Conservation (phyloP, 30 jellyfish, hydroid and myxozoan species). For the Aurelia sp. region DNA sequence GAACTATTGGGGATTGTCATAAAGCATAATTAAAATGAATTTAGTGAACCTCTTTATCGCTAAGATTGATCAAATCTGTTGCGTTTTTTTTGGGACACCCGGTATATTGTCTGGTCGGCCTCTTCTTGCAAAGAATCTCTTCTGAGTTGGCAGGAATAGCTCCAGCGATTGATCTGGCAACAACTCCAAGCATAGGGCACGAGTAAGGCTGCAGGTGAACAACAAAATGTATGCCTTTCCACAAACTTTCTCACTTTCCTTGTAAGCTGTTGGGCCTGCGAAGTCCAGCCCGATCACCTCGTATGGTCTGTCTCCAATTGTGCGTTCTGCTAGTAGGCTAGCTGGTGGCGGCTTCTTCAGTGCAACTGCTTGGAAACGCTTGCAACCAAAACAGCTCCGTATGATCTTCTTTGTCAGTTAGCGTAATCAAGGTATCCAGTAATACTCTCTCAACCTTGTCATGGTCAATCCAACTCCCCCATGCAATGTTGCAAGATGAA, state of each 20-base stretch:
- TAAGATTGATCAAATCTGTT: too few relatives aligned
- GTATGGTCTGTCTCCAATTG: conserved; percentile 52
- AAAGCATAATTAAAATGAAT: too few relatives aligned
- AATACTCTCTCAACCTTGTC: conserved; percentile 44
- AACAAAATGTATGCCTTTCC: conserved; percentile 76
- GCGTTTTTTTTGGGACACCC: too few relatives aligned
- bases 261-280: conserved; percentile 74
- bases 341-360: conserved; percentile 60
- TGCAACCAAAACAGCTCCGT: conserved; percentile 71
- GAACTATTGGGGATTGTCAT: too few relatives aligned
- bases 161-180: conserved; percentile 61
- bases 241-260: conserved; percentile 12
- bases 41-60: too few relatives aligned
- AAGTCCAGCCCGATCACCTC: conserved; percentile 66
- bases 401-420: conserved; percentile 48
- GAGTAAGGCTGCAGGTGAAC: conserved; percentile 78
- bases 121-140: conserved; percentile 63
- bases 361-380: conserved; percentile 58
- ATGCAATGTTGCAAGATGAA: conserved; percentile 34
- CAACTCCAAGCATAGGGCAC: conserved; percentile 65
- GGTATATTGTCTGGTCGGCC: conserved; percentile 73
- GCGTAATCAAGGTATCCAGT: conserved; percentile 72
- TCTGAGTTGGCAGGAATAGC: conserved; percentile 57
- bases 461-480: conserved; percentile 79
- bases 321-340: conserved; percentile 64